Evolutionary conservation across 1,140 invertebrate species (phyloP).

Genomic region (Littorina saxatilis): DNA sequence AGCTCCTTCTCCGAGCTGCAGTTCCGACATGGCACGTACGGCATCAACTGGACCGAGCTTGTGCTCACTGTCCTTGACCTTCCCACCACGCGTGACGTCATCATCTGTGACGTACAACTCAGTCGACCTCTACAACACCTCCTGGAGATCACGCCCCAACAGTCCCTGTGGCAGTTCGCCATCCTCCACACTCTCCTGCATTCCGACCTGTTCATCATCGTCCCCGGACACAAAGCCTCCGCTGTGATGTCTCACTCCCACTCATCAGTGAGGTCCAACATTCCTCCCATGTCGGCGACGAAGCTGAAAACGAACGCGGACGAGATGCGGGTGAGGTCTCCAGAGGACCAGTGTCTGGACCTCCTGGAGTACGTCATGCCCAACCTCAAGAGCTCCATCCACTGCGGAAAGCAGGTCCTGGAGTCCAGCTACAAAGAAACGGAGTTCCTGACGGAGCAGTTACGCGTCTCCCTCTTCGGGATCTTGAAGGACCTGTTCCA

Average conservation of each 20-base stretch:
- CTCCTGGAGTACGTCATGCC: constrained; percentile 45
- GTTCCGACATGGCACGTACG: constrained; percentile 39
- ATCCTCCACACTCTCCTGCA: constrained; percentile 52
- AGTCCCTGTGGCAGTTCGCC: constrained; percentile 44
- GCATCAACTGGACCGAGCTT: constrained; percentile 50
- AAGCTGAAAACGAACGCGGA: constrained; percentile 8
- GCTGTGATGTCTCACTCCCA: neutral
- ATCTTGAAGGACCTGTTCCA: constrained; percentile 32
- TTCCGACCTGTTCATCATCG: constrained; percentile 45
- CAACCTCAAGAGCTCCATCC: constrained; percentile 35
- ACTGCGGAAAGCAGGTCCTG: constrained; percentile 36
- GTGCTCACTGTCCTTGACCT: constrained; percentile 42
- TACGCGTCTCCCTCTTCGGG: constrained; percentile 36
- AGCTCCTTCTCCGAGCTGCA: constrained; percentile 39
- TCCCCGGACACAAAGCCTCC: constrained; percentile 4
- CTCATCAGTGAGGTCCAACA: neutral
- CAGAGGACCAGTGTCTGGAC: constrained; percentile 49
- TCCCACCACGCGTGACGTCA: constrained; percentile 29
- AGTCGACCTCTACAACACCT: constrained; percentile 45
- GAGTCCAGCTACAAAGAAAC: constrained; percentile 7
- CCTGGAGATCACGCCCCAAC: constrained; percentile 47
- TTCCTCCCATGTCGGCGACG: neutral
- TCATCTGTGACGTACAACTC: constrained; percentile 42
- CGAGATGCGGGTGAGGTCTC: neutral
- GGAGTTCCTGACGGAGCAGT: constrained; percentile 29